Conservation (phyloP, 2,113 vertebrate species). For the pig (Sus scrofa) region DNA sequence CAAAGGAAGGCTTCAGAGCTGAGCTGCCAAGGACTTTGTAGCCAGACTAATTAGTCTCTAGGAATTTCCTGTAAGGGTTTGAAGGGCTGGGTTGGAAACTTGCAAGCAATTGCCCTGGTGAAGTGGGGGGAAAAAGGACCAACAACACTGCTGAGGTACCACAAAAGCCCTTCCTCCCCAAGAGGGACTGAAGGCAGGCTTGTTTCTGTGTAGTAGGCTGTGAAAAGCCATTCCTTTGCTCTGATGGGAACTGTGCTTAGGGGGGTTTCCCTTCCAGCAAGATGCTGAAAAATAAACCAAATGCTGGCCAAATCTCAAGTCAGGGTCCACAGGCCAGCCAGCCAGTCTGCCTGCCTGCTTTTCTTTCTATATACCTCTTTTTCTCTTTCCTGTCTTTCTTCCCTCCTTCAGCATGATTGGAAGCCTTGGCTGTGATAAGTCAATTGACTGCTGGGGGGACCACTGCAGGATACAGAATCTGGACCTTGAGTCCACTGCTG, state of each 20-base stretch:
- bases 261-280: conserved; percentile 62
- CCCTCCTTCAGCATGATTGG: no score
- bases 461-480: background rate
- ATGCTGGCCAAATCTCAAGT: background rate
- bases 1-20: conserved; percentile 47
- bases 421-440: background rate
- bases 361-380: background rate
- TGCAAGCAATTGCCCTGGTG: conserved; percentile 43
- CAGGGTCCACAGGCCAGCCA: background rate
- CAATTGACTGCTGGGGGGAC: background rate
- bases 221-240: conserved; percentile 68
- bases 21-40: conserved; percentile 65
- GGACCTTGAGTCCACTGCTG: background rate
- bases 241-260: conserved; percentile 63
- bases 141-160: background rate
- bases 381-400: no score
- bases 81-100: conserved; percentile 67
- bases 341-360: background rate
- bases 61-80: conserved; percentile 68
- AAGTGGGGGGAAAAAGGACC: background rate
- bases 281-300: conserved; percentile 5
- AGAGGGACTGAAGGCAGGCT: conserved; percentile 20
- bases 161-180: conserved; percentile 16
- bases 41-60: conserved; percentile 69
- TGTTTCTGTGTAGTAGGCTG: conserved; percentile 60